Conservation (phyloP, 1,140 invertebrate species). For the Leptinotarsa defecta region DNA sequence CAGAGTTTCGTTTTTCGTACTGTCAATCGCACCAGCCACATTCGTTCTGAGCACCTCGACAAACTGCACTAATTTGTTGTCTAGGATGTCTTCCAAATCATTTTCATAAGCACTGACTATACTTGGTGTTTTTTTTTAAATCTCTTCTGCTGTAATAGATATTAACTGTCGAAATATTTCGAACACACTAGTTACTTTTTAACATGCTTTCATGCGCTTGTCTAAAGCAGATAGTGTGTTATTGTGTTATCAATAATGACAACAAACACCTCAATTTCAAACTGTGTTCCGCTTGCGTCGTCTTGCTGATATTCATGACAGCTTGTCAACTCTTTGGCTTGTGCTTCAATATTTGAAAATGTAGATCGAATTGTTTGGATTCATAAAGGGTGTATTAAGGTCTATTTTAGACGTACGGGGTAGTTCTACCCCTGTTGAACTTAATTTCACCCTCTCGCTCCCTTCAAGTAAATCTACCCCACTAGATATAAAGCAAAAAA, state of each 20-base stretch:
- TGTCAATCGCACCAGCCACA: conserved; percentile 42
- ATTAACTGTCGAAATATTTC: conserved; percentile 42
- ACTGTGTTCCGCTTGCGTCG: too few relatives aligned
- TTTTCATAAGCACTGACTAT: conserved; percentile 45
- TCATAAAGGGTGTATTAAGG: conserved; percentile 32
- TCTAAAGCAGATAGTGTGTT: too few relatives aligned
- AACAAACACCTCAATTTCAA: too few relatives aligned
- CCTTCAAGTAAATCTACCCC: too few relatives aligned
- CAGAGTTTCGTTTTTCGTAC: conserved; percentile 22
- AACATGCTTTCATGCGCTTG: conserved; percentile 34
- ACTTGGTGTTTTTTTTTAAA: conserved; percentile 39
- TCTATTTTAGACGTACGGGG: conserved; percentile 35
- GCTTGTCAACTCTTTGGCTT: conserved; percentile 30
- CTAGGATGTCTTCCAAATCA: conserved; percentile 42
- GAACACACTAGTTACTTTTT: conserved; percentile 31
- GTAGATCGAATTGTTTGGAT: conserved; percentile 38
- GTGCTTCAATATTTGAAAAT: conserved; percentile 38
- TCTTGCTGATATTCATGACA: conserved; percentile 33
- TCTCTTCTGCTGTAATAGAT: conserved; percentile 43
- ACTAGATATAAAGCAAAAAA: too few relatives aligned
- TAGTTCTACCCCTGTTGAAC: too few relatives aligned
- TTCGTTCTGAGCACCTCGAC: conserved; percentile 43
- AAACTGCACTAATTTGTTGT: conserved; percentile 37
- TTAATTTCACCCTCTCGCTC: too few relatives aligned
- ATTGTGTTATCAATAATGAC: too few relatives aligned